phyloP scores from a whole-genome alignment of 2,888 invertebrate genomes.

The Drosophila nigritarsus region DNA sequence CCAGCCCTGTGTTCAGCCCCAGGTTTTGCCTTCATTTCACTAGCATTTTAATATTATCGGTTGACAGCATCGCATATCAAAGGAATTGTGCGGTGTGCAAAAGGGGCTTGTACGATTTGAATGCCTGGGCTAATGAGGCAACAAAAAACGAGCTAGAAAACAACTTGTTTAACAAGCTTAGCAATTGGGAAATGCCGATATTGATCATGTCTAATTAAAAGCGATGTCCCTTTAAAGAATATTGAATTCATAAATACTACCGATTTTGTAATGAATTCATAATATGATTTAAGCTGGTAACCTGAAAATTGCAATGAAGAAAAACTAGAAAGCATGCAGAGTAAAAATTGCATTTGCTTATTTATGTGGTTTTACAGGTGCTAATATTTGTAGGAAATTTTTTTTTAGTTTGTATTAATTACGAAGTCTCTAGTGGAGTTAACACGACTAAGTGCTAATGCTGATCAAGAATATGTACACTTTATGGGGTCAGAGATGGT shows the following conservation, averaged over 20 bases:
- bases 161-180: neutral
- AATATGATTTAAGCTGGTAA: neutral
- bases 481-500: no score
- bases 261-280: neutral
- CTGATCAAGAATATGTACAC: no score
- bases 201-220: neutral
- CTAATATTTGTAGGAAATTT: no score
- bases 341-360: no score
- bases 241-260: neutral
- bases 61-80: slow-evolving; percentile 60
- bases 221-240: neutral
- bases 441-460: no score
- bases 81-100: slow-evolving; percentile 29
- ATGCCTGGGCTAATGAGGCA: slow-evolving; percentile 51
- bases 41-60: slow-evolving; percentile 34
- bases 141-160: slow-evolving; percentile 18
- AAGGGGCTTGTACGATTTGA: slow-evolving; percentile 39
- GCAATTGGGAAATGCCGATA: neutral
- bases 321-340: no score
- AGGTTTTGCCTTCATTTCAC: slow-evolving; percentile 5
- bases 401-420: no score
- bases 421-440: no score
- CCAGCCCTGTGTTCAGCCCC: neutral
- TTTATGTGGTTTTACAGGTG: no score
- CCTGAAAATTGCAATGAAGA: no score